Percentiles rank a stretch among this genome's conserved stretches.
phyloP scores from a whole-genome alignment of 2,888 invertebrate genomes.

The Ormyrus pomaceus region DNA sequence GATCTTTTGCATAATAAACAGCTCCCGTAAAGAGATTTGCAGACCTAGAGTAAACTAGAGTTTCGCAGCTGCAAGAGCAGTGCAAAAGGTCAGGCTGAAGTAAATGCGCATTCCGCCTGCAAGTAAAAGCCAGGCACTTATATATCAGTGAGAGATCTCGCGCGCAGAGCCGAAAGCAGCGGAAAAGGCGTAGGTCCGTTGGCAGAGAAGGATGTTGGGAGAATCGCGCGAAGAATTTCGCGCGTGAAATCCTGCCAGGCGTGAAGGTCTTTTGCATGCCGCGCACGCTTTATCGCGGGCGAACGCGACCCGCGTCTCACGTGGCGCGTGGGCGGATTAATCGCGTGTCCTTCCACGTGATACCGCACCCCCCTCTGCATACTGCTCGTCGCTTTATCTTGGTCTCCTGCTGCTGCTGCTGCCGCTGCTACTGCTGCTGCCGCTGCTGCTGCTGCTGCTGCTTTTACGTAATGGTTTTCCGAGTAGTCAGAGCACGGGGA shows the following conservation, averaged over 20 bases:
- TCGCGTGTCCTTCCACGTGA: constrained; percentile 47
- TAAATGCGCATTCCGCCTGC: no score
- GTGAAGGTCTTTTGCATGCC: constrained; percentile 4
- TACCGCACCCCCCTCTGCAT: neutral
- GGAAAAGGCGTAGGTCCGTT: no score
- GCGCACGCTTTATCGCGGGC: constrained; percentile 4
- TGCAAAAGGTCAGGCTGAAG: no score
- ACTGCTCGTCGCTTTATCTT: neutral
- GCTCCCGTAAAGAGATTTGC: no score
- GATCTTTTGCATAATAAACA: no score
- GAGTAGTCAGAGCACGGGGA: neutral
- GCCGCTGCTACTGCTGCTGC: neutral
- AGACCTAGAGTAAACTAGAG: no score
- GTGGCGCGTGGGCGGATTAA: constrained; percentile 33
- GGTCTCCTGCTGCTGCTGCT: neutral
- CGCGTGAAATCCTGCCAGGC: constrained; percentile 10
- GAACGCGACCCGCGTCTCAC: constrained; percentile 32
- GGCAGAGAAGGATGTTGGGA: neutral
- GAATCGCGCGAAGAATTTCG: neutral
- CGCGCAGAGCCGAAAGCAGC: no score
- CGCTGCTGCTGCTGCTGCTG: neutral
- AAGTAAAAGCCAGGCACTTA: no score
- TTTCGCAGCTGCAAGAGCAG: no score
- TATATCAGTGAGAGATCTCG: no score
- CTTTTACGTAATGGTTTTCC: constrained; percentile 37